Evolutionary conservation across 2,888 invertebrate species (phyloP).

Genomic region (Leptopterna dolabrata): DNA sequence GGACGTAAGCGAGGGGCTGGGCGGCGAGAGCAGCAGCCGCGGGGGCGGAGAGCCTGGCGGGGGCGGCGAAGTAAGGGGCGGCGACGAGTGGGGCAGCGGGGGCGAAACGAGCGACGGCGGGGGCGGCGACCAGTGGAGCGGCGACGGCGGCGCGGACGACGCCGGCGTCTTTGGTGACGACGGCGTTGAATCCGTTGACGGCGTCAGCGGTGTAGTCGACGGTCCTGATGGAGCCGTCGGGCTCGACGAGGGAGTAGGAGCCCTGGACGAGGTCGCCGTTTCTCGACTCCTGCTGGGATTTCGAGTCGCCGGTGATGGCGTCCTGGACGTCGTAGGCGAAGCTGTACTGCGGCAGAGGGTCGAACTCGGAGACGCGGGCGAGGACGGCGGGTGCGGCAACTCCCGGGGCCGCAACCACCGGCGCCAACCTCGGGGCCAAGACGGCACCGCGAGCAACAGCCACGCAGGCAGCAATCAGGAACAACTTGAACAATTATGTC

Average conservation of each 20-base stretch:
- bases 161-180: constrained; percentile 10
- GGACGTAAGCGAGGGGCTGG: neutral
- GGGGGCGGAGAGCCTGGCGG: neutral
- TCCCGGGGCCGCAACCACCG: constrained; percentile 4
- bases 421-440: neutral
- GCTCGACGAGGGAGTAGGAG: constrained; percentile 50
- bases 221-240: constrained; percentile 55
- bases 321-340: constrained; percentile 50
- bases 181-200: constrained; percentile 36
- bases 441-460: constrained; percentile 17
- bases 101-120: neutral
- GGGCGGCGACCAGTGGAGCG: constrained; percentile 27
- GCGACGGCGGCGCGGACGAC: constrained; percentile 38
- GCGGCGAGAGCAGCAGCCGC: constrained; percentile 8
- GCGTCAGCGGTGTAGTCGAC: constrained; percentile 32
- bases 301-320: constrained; percentile 43
- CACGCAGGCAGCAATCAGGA: constrained; percentile 12
- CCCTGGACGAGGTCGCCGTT: constrained; percentile 49
- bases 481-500: constrained; percentile 24
- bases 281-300: constrained; percentile 11
- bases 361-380: constrained; percentile 25
- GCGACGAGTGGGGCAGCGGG: constrained; percentile 8
- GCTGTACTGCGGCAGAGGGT: constrained; percentile 44
- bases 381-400: constrained; percentile 17
- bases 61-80: neutral